A percentile compares a stretch with the other conserved stretches of the same genome.
Evolutionary conservation across 2,888 invertebrate genomes (phyloP).

Genomic region (Drosophila barbarae): DNA sequence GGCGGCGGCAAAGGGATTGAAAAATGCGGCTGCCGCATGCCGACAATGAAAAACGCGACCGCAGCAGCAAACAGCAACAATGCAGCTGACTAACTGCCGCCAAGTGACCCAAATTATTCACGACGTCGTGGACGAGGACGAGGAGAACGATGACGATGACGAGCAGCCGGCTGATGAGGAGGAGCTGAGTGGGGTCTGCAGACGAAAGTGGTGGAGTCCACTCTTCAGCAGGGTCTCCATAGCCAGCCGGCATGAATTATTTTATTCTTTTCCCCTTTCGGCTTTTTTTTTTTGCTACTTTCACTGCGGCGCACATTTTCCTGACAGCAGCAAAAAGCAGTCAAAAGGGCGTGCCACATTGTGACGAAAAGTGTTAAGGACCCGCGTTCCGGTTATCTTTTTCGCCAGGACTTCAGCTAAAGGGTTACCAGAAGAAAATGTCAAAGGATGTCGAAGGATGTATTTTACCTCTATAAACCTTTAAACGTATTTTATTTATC

Average conservation of each 20-base stretch:
- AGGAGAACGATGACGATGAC: conserved; percentile 14
- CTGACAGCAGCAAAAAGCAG: conserved; percentile 58
- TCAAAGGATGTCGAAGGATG: neutral
- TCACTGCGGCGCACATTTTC: conserved; percentile 47
- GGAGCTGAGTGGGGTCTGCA: conserved; percentile 34
- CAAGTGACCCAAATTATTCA: conserved; percentile 75
- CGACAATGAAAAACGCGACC: conserved; percentile 76
- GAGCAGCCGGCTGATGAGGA: conserved; percentile 9
- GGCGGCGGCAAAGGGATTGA: conserved; percentile 49
- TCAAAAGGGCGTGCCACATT: conserved; percentile 33
- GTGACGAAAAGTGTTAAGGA: conserved; percentile 41
- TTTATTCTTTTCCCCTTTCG: conserved; percentile 41
- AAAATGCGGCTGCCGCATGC: conserved; percentile 73
- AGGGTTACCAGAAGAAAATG: neutral
- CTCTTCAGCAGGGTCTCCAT: conserved; percentile 28
- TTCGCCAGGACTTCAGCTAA: neutral
- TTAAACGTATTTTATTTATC: neutral
- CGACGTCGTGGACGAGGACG: conserved; percentile 36
- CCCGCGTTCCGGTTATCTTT: conserved; percentile 1
- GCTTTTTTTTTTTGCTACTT: conserved; percentile 20
- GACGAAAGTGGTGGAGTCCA: conserved; percentile 21
- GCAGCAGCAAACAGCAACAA: conserved; percentile 56
- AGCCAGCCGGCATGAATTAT: conserved; percentile 65
- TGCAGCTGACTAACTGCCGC: conserved; percentile 74
- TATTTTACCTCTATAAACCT: neutral